A percentile compares a stretch with the other conserved stretches of the same genome.
Conservation (phyloP, 2,888 invertebrate genomes). For the Sminthurinus aureus region DNA sequence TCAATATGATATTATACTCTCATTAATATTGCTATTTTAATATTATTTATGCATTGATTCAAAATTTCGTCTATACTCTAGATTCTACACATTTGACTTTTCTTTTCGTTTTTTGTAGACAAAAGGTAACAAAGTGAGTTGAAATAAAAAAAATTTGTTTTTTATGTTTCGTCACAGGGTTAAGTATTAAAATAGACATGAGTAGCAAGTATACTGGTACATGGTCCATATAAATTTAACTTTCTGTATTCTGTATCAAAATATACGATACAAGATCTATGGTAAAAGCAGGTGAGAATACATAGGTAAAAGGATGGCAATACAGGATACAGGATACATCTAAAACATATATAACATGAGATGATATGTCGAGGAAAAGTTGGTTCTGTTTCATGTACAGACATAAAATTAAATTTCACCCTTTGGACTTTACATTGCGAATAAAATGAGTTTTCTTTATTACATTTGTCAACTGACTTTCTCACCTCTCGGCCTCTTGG, state of each 20-base stretch:
- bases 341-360: too few species aligned
- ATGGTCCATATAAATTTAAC: too few species aligned
- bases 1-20: not conserved
- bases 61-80: not conserved
- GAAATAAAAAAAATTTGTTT: too few species aligned
- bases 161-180: too few species aligned
- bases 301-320: not conserved
- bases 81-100: too few species aligned
- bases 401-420: not conserved
- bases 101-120: too few species aligned
- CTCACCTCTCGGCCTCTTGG: slow-evolving; percentile 3
- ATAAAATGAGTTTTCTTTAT: not conserved
- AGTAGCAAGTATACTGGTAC: too few species aligned
- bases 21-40: not conserved
- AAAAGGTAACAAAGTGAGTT: too few species aligned
- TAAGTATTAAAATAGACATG: too few species aligned
- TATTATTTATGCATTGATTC: slow-evolving; percentile 6
- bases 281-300: not conserved
- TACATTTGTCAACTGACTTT: not conserved
- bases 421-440: not conserved
- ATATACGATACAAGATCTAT: not conserved
- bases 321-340: not conserved
- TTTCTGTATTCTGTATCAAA: too few species aligned
- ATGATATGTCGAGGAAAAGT: too few species aligned
- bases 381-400: not conserved